Evolutionary conservation across 2,888 invertebrate genomes (phyloP), one percentile per base, ranked within the genome.

Genomic region (Belgica antarctica): DNA sequence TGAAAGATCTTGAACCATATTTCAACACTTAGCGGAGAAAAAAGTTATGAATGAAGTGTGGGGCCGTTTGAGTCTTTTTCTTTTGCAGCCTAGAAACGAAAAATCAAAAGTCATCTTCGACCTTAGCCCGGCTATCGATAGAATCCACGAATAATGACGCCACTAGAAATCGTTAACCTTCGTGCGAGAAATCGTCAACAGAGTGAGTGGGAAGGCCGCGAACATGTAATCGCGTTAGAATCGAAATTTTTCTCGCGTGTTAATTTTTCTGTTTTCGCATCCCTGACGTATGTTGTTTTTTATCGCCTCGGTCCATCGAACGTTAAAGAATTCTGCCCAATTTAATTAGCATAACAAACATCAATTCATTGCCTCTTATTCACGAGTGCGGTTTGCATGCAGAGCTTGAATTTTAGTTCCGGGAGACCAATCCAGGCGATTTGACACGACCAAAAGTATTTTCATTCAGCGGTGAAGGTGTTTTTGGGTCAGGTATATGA

Each of bases 321-420:
- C 3, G 12, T 22, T 8, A 24, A 15, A 52, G 24, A 52, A 52
- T 22, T 22, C 2, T 22, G 52, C 2, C 17, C 52, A 52, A 22
- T 52, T 7, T 52, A 52, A 52, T 52, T 52, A 52, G 15, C 52
- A 52, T 52, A 52, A 22, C 24, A 19, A 3, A 52, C 52, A 52
- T 10, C 52, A 41, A n/a, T 10, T 2, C 3, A 41, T n/a, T 4
- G 15, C 3, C 15, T 41, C 41, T 41, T n/a, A n/a, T 41, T 41
- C 41, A 15, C 41, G 41, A n/a, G 41, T 41, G 12, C 15, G 15
- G 3, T 41, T n/a, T n/a, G n/a, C n/a, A n/a, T n/a, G n/a, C n/a
- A n/a, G n/a, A 15, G 41, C 2, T 41, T 41, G 15, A n/a, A n/a
- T 31, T 31, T 41, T 15, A n/a, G 41, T 41, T 41, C 41, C 41